These are phyloP conservation scores for Cynodonichthys magdalenae DNA, from an alignment of 2,797 vertebrate genomes.

Conservation along the genomic window DNA sequence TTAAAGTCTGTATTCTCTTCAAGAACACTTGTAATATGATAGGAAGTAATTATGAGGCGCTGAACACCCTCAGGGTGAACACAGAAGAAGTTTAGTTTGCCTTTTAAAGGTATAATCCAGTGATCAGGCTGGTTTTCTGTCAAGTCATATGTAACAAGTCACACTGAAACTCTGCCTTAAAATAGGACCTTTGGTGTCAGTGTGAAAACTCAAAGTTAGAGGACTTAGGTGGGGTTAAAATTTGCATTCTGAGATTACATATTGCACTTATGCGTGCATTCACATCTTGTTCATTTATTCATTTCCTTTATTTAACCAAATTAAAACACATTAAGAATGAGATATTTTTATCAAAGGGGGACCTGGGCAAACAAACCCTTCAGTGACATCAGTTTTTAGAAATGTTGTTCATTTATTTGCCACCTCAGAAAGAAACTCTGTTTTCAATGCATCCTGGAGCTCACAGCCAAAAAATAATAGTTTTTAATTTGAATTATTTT, in stretches of 20 bases:
- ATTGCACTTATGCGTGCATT: neutral
- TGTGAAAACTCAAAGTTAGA: neutral
- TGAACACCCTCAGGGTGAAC: slow-evolving; percentile 32
- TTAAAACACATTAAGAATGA: too few relatives aligned
- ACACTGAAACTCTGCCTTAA: slow-evolving; percentile 19
- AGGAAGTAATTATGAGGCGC: slow-evolving; percentile 29
- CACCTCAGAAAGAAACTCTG: neutral
- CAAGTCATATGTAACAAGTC: slow-evolving; percentile 32
- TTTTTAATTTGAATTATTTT: too few relatives aligned
- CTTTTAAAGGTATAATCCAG: slow-evolving; percentile 33
- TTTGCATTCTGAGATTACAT: neutral
- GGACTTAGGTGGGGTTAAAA: neutral
- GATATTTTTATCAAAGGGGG: too few relatives aligned
- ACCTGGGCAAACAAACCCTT: neutral
- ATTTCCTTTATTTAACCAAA: too few relatives aligned
- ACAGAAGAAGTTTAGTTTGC: slow-evolving; percentile 16
- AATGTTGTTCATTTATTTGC: too few relatives aligned
- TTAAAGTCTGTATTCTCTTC: slow-evolving; percentile 2
- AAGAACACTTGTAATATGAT: slow-evolving; percentile 25
- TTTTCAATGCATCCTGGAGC: neutral
- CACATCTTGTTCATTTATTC: too few relatives aligned
- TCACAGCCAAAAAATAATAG: neutral
- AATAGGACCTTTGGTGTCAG: slow-evolving; percentile 10
- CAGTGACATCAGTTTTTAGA: too few relatives aligned
- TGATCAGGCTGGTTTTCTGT: slow-evolving; percentile 41